phyloP scores from a whole-genome alignment of 2,888 invertebrate genomes.

The Sinhomidia bicolor region DNA sequence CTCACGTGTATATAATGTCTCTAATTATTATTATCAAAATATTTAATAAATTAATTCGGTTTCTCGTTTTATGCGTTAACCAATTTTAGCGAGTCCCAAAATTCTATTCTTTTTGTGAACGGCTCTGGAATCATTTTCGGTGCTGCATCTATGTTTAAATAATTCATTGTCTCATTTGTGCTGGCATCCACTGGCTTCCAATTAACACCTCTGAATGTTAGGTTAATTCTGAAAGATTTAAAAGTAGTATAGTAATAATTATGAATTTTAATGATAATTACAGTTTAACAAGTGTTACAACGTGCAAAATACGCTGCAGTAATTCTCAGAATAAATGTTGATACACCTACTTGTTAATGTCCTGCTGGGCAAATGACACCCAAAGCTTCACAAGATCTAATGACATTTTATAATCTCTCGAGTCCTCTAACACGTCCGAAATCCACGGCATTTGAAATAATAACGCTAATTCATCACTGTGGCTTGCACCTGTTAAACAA shows the following conservation, averaged over 20 bases:
- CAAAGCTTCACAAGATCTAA: slow-evolving; percentile 74
- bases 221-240: slow-evolving; percentile 55
- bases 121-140: slow-evolving; percentile 75
- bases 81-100: slow-evolving; percentile 76
- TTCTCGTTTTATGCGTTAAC: slow-evolving; percentile 38
- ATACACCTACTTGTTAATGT: slow-evolving; percentile 42
- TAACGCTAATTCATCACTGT: slow-evolving; percentile 75
- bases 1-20: no score
- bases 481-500: slow-evolving; percentile 65
- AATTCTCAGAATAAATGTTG: neutral
- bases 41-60: neutral
- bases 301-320: neutral
- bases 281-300: neutral
- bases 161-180: slow-evolving; percentile 54
- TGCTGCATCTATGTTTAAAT: slow-evolving; percentile 70
- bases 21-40: neutral
- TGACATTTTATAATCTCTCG: slow-evolving; percentile 75
- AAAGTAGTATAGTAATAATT: neutral
- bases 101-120: slow-evolving; percentile 72
- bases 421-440: slow-evolving; percentile 68
- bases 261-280: neutral
- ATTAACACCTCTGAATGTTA: slow-evolving; percentile 62
- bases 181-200: slow-evolving; percentile 61
- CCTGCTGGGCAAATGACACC: slow-evolving; percentile 73
- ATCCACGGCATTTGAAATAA: slow-evolving; percentile 76